Percentiles rank a stretch among this genome's conserved stretches.
Conservation (phyloP, 1,140 invertebrate species). For the Tetragnatha versicolor region DNA sequence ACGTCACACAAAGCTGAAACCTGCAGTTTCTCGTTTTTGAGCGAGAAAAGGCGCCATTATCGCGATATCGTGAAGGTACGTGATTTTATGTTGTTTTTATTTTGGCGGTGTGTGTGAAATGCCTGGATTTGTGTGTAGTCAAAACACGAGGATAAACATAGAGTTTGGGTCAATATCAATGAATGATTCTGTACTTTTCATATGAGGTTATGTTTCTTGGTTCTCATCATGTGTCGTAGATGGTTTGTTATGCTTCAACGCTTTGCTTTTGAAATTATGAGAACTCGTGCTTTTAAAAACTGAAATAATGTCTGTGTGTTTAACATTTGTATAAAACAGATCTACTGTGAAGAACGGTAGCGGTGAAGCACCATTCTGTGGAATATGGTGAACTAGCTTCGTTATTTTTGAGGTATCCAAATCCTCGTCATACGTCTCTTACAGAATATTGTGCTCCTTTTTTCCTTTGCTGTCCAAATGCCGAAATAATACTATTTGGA, state of each 20-base stretch:
- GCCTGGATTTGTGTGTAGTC: background rate
- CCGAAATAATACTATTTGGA: background rate
- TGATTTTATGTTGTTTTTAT: constrained; percentile 30
- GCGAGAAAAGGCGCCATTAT: constrained; percentile 49
- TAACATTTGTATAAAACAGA: too few species aligned
- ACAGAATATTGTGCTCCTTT: background rate
- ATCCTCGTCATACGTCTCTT: background rate
- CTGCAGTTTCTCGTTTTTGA: constrained; percentile 29
- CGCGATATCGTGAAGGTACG: constrained; percentile 44
- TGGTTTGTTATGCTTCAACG: too few species aligned
- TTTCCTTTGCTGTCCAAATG: background rate
- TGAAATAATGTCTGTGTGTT: too few species aligned
- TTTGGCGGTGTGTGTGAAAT: constrained; percentile 19
- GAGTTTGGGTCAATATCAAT: background rate
- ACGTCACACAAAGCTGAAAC: too few species aligned
- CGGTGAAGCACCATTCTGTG: background rate
- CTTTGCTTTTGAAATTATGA: too few species aligned
- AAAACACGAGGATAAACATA: background rate
- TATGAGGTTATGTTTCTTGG: too few species aligned
- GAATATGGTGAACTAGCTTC: background rate
- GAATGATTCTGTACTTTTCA: background rate
- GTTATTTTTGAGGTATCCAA: background rate
- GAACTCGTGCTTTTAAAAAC: too few species aligned
- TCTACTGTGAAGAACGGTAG: too few species aligned
- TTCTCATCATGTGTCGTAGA: too few species aligned